Evolutionary conservation across 2,797 vertebrate species (phyloP).

Genomic region (Mionectes olivaceus): DNA sequence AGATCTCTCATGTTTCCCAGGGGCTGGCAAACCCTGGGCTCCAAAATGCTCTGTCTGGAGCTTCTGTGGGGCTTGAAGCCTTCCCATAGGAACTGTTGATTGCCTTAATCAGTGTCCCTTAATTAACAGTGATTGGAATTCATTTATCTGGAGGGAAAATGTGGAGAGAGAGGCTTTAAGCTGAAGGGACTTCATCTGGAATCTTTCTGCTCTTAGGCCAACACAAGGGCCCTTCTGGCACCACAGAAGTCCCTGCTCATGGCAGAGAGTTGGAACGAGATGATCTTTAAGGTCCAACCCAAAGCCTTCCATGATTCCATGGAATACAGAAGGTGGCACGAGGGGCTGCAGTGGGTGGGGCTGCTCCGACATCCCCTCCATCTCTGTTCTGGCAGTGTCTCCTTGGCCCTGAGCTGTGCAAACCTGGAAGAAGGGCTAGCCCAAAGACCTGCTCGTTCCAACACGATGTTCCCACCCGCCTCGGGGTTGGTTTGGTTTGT

Average conservation of each 20-base stretch:
- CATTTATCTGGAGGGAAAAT: accelerated
- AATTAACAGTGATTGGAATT: neutral
- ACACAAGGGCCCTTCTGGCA: neutral
- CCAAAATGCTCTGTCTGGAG: neutral
- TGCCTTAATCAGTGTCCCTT: neutral
- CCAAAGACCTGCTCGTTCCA: neutral
- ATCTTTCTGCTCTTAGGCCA: neutral
- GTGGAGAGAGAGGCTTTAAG: neutral
- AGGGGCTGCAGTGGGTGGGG: neutral
- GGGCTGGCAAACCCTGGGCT: neutral
- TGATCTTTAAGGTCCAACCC: neutral
- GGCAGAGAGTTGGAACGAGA: neutral
- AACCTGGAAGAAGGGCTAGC: neutral
- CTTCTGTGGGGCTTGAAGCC: neutral
- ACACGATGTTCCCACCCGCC: neutral
- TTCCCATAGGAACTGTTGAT: neutral
- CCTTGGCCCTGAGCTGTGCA: neutral
- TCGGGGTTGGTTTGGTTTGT: neutral
- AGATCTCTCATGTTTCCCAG: neutral
- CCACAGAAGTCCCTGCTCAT: neutral
- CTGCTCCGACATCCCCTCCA: accelerated
- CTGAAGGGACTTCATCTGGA: neutral
- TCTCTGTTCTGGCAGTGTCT: neutral
- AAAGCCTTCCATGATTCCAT: neutral
- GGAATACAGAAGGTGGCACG: accelerated